Evolutionary conservation across 2,113 vertebrate species (phyloP).

Genomic region (Halcyon malimbica): DNA sequence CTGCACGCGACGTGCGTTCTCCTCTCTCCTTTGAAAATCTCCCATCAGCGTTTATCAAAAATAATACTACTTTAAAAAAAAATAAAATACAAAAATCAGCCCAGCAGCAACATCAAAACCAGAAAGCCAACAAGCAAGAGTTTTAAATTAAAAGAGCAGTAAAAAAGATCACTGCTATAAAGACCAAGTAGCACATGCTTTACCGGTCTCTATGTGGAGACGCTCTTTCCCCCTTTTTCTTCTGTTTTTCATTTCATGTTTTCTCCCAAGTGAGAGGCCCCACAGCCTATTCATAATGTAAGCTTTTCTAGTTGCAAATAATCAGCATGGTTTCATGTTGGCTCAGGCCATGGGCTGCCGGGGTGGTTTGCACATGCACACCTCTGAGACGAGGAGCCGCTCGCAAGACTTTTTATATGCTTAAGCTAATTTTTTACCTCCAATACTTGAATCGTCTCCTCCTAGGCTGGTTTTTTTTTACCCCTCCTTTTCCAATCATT

Average conservation of each 20-base stretch:
- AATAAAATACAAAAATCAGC: not conserved
- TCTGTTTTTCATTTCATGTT: constrained; percentile 29
- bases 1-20: accelerated
- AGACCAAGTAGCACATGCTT: not conserved
- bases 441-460: not conserved
- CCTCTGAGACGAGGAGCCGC: accelerated
- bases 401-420: accelerated
- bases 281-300: not conserved
- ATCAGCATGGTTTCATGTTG: not conserved
- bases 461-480: not conserved
- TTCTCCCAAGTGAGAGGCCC: constrained; percentile 13
- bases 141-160: not conserved
- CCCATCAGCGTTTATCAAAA: not conserved
- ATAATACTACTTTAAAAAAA: not conserved
- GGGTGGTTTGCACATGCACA: not conserved
- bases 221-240: not conserved
- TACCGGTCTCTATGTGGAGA: not conserved
- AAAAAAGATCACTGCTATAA: not conserved
- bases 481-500: not conserved
- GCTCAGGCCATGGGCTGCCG: accelerated
- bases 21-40: not conserved
- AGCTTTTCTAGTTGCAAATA: not conserved
- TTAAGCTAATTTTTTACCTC: not conserved
- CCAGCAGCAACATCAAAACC: not conserved
- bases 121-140: not conserved